phyloP scores from a whole-genome alignment of 2,113 vertebrate genomes.

The Thunnus maccoyii region DNA sequence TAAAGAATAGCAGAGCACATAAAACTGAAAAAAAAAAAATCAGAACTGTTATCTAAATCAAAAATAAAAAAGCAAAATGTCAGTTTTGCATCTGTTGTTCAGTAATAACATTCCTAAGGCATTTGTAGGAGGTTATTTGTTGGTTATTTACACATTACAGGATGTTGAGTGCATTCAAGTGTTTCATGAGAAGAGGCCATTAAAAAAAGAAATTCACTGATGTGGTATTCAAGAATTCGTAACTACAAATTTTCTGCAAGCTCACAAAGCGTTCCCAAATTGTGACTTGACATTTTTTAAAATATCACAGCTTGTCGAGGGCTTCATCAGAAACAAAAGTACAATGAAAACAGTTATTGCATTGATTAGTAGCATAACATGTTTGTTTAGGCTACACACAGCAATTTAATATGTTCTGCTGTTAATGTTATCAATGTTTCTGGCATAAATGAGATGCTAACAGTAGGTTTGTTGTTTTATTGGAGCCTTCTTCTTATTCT shows the following conservation, averaged over 20 bases:
- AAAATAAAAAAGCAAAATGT: neutral
- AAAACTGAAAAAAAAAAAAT: neutral
- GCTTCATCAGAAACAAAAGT: no score
- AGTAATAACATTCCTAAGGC: neutral
- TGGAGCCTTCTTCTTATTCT: no score
- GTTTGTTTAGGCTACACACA: no score
- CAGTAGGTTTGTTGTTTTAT: no score
- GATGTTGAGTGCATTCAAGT: neutral
- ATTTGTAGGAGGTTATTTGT: neutral
- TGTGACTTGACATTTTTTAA: neutral
- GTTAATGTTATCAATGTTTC: no score
- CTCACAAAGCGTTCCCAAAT: neutral
- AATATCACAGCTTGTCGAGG: neutral
- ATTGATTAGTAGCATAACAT: no score
- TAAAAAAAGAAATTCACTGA: neutral
- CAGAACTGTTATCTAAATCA: neutral
- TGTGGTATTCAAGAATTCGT: slow-evolving; percentile 3
- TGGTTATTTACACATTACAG: neutral
- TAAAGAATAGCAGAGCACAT: neutral
- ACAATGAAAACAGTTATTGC: no score
- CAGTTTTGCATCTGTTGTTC: neutral
- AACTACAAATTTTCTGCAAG: neutral
- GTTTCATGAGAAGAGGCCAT: neutral
- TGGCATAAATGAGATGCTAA: no score
- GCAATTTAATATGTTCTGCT: no score